These are phyloP conservation scores for Rhadinocentrus ornatus DNA, from an alignment of 2,797 vertebrate genomes.

Conservation along the genomic window DNA sequence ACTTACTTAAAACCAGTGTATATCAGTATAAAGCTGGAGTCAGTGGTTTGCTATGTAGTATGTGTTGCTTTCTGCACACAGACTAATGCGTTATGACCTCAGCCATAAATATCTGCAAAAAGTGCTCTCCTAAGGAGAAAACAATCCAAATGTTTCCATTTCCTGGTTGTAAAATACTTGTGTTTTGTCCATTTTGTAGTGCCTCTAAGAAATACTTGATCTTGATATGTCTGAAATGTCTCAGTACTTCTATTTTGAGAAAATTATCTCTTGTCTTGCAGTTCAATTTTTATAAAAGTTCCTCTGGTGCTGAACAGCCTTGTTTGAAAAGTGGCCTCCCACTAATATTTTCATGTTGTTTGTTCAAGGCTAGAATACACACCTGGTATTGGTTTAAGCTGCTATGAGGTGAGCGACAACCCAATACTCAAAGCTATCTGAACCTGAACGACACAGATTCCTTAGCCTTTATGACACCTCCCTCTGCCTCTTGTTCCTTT, in stretches of 20 bases:
- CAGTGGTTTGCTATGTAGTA: background rate
- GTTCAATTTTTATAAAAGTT: background rate
- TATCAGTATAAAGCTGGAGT: background rate
- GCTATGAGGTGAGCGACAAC: slow-evolving; percentile 1
- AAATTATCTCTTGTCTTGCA: background rate
- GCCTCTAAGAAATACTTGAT: background rate
- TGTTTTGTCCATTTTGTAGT: background rate
- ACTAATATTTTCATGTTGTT: background rate
- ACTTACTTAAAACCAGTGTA: background rate
- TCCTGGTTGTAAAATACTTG: background rate
- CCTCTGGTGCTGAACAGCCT: background rate
- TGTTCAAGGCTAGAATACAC: background rate
- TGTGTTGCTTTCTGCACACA: background rate
- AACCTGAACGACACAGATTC: background rate
- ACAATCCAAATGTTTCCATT: background rate
- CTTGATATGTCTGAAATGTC: background rate
- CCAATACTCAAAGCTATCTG: background rate
- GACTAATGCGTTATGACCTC: background rate
- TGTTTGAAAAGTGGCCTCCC: background rate
- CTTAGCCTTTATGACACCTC: background rate
- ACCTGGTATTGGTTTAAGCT: slow-evolving; percentile 13
- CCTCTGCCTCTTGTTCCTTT: background rate
- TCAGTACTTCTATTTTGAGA: background rate
- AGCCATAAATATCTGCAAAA: background rate
- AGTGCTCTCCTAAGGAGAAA: background rate